These are phyloP conservation scores for Anodontia alba DNA, from an alignment of 2,888 invertebrate genomes.

Conservation along the genomic window DNA sequence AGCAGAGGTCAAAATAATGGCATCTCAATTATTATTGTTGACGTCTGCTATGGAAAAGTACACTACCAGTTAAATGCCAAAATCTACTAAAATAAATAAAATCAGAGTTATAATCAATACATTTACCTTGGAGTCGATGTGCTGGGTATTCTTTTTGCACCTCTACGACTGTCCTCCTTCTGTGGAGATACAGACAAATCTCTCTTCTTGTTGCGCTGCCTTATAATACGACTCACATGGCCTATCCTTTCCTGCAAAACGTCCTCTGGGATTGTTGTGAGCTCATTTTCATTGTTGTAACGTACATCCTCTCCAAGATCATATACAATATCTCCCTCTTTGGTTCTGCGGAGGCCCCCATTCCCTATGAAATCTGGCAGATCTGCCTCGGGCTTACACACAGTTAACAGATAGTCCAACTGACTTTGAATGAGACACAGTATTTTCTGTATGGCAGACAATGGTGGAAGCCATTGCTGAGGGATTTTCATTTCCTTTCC, in stretches of 20 bases:
- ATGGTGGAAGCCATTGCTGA: conserved; percentile 32
- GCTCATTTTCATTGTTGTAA: neutral
- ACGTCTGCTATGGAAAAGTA: no score
- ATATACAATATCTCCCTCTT: conserved; percentile 19
- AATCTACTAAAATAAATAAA: no score
- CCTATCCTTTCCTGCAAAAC: neutral
- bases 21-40: no score
- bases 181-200: neutral
- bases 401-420: conserved; percentile 26
- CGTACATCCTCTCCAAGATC: conserved; percentile 22
- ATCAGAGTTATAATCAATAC: no score
- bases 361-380: conserved; percentile 29
- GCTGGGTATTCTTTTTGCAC: neutral
- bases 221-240: neutral
- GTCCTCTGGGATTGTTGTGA: neutral
- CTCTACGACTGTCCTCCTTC: neutral
- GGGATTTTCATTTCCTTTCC: conserved; percentile 2
- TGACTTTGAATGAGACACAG: conserved; percentile 18
- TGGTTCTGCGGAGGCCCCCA: conserved; percentile 19
- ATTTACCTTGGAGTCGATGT: conserved; percentile 15
- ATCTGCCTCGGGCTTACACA: conserved; percentile 15
- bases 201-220: neutral
- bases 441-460: conserved; percentile 6
- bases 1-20: no score
- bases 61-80: no score